Conservation (phyloP, 2,113 vertebrate species). For the Candoia aspera region DNA sequence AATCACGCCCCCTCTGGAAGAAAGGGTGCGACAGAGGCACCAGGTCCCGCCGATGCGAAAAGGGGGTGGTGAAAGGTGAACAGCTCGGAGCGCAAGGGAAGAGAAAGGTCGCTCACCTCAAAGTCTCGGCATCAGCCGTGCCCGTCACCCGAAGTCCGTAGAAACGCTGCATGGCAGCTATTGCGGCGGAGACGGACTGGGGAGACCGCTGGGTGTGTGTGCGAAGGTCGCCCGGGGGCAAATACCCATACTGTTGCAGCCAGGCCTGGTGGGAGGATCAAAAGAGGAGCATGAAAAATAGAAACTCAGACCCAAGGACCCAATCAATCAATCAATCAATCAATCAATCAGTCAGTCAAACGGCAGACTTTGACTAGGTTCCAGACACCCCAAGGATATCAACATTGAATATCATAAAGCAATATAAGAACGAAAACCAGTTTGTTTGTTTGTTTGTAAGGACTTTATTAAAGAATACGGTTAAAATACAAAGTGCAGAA, state of each 20-base stretch:
- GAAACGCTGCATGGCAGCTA: slow-evolving; percentile 88
- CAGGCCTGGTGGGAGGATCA: slow-evolving; percentile 75
- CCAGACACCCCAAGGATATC: neutral
- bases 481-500: no score
- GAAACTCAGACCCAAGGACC: neutral
- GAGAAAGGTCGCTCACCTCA: slow-evolving; percentile 75
- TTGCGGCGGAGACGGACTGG: slow-evolving; percentile 79
- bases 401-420: neutral
- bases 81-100: neutral
- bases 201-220: slow-evolving; percentile 88
- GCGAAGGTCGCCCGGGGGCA: slow-evolving; percentile 86
- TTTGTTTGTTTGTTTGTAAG: no score
- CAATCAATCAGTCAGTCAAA: neutral
- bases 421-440: no score
- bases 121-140: slow-evolving; percentile 76
- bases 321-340: no score
- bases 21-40: no score
- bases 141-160: slow-evolving; percentile 86
- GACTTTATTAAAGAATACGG: no score
- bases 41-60: no score
- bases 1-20: no score
- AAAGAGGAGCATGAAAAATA: slow-evolving; percentile 26
- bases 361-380: neutral
- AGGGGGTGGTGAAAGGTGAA: neutral
- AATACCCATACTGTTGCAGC: slow-evolving; percentile 92